Conservation (phyloP, 1,140 invertebrate species). For the Acromyrmex echinatior region DNA sequence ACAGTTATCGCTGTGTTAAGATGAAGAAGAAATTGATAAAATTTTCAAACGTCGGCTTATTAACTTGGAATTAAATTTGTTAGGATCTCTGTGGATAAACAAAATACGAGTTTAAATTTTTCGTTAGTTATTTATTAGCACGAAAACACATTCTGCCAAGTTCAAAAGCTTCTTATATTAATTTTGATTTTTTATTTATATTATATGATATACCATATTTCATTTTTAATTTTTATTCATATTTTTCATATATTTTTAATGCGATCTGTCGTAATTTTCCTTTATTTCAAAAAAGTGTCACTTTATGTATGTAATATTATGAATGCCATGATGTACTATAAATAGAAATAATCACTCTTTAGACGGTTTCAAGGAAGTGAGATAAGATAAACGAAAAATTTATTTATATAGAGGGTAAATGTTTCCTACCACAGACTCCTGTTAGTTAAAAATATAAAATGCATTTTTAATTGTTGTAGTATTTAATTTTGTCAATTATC, state of each 20-base stretch:
- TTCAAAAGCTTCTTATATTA: too few species aligned
- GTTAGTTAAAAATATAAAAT: background rate
- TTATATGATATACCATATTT: background rate
- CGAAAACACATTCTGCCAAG: too few species aligned
- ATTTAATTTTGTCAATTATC: background rate
- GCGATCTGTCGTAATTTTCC: background rate
- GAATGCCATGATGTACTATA: background rate
- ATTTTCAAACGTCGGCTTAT: background rate
- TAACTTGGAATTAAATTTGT: background rate
- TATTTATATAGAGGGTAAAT: background rate
- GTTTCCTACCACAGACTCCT: background rate
- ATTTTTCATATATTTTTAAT: background rate
- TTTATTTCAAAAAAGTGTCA: background rate
- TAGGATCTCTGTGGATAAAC: background rate
- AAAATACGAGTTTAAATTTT: background rate
- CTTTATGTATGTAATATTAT: background rate
- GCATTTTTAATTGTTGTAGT: background rate
- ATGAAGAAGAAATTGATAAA: background rate
- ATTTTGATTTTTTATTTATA: too few species aligned
- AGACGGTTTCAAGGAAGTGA: background rate
- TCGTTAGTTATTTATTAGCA: background rate
- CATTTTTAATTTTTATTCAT: background rate
- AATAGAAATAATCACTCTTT: background rate
- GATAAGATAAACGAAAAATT: conserved; percentile 17
- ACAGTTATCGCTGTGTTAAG: too few species aligned